Conservation (phyloP, 2,113 vertebrate genomes). For the Nothobranchius kuhntae region DNA sequence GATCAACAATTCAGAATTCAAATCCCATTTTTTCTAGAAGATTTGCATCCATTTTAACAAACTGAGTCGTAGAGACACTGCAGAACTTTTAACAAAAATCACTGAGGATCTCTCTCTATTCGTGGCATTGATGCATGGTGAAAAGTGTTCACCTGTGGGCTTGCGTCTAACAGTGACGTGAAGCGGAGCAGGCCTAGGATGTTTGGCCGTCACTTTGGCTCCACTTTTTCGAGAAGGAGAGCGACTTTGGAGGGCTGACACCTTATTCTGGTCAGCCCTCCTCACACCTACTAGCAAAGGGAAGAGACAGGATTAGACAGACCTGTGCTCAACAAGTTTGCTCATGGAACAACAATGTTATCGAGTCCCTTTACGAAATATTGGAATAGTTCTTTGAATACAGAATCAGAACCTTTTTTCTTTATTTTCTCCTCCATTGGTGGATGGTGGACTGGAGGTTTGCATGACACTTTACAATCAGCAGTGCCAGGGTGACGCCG, state of each 20-base stretch:
- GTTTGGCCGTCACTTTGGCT: constrained; percentile 93
- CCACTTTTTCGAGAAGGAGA: constrained; percentile 94
- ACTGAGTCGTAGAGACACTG: neutral
- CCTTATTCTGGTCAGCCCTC: constrained; percentile 96
- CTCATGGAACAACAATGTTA: neutral
- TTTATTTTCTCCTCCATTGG: constrained; percentile 93
- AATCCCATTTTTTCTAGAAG: neutral
- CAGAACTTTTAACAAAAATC: neutral
- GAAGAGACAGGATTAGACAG: constrained; percentile 72
- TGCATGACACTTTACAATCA: constrained; percentile 90
- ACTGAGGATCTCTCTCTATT: constrained; percentile 65
- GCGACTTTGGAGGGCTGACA: constrained; percentile 91
- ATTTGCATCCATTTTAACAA: neutral
- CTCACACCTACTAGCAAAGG: constrained; percentile 87
- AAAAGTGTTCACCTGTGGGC: constrained; percentile 91
- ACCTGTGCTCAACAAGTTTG: constrained; percentile 20
- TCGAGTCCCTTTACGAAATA: neutral
- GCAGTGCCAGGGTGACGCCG: constrained; percentile 86
- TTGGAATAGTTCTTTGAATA: constrained; percentile 4
- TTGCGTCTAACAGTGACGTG: constrained; percentile 94
- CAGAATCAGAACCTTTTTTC: constrained; percentile 90
- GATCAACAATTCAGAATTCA: constrained; percentile 5
- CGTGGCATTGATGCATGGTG: constrained; percentile 55
- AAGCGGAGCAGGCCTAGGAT: constrained; percentile 92
- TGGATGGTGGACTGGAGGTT: constrained; percentile 86